A percentile compares a stretch with the other conserved stretches of the same genome.
phyloP scores from a whole-genome alignment of 1,140 invertebrate genomes.

The Paraescarpia echinospica region DNA sequence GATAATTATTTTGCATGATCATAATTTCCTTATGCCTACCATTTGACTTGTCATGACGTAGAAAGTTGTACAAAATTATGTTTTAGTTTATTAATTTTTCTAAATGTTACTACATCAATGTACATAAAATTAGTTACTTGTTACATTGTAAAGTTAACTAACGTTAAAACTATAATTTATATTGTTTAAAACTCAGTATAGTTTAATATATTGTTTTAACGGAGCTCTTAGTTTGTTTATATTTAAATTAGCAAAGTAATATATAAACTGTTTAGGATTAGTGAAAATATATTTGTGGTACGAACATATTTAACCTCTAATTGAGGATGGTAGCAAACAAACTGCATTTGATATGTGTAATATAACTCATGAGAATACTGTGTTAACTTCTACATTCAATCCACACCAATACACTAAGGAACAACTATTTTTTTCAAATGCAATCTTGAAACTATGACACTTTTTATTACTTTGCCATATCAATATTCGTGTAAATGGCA shows the following conservation, averaged over 20 bases:
- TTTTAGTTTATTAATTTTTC: background rate
- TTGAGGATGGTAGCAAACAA: no score
- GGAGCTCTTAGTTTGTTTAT: background rate
- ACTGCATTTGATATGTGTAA: no score
- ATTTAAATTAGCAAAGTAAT: background rate
- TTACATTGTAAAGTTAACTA: background rate
- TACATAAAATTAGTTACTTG: background rate
- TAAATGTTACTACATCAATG: background rate
- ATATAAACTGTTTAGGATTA: background rate
- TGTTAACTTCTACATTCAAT: no score
- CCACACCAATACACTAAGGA: no score
- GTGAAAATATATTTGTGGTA: background rate
- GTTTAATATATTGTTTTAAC: background rate
- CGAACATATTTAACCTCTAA: background rate
- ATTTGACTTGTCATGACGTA: background rate
- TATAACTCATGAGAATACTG: no score
- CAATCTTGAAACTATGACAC: no score
- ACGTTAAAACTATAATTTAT: background rate
- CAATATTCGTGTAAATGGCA: no score
- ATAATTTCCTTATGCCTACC: no score
- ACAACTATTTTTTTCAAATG: no score
- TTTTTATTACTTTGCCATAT: no score
- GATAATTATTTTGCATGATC: background rate
- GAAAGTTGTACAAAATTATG: background rate
- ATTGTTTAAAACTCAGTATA: background rate